Conservation (phyloP, 2,113 vertebrate genomes). For the Ailurus styani region DNA sequence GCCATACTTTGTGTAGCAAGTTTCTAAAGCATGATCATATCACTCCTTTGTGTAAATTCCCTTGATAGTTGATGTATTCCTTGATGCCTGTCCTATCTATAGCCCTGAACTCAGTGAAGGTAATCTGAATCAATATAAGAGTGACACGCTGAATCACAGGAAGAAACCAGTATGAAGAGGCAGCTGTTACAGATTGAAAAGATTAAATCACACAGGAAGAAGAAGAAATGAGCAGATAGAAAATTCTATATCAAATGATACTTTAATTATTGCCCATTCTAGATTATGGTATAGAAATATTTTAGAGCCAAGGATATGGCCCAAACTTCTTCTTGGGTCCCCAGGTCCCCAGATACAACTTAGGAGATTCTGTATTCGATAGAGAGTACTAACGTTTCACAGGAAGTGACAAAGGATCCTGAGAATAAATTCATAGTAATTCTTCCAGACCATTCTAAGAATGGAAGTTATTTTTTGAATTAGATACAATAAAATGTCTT, state of each 20-base stretch:
- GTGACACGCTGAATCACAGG: background rate
- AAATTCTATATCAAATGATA: background rate
- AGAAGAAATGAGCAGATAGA: background rate
- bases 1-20: background rate
- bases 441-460: background rate
- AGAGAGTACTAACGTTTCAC: background rate
- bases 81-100: background rate
- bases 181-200: background rate
- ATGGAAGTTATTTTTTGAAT: background rate
- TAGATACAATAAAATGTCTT: background rate
- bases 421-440: background rate
- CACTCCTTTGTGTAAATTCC: background rate
- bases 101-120: background rate
- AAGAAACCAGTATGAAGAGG: background rate
- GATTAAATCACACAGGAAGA: background rate
- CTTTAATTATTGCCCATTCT: background rate
- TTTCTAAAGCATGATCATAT: background rate
- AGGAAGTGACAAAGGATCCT: background rate
- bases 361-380: background rate
- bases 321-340: background rate
- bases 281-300: background rate
- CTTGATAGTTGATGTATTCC: background rate
- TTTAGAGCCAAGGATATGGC: background rate
- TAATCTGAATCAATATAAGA: background rate
- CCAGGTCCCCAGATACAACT: background rate